These are phyloP conservation scores for Dryadula phaetusa DNA, from an alignment of 2,888 invertebrate species.

Conservation along the genomic window DNA sequence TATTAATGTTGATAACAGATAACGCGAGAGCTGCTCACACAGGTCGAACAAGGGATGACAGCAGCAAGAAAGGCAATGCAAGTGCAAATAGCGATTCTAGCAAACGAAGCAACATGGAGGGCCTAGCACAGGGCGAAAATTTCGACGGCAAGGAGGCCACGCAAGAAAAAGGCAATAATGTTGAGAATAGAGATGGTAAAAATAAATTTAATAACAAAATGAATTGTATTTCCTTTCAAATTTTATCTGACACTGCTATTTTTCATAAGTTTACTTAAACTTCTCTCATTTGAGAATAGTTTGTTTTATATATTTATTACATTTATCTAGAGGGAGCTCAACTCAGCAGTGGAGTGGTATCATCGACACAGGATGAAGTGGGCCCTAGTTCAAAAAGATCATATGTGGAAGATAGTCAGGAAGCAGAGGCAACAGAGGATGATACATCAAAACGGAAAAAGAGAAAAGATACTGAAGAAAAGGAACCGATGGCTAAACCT, in stretches of 20 bases:
- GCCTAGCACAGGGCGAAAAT: slow-evolving; percentile 78
- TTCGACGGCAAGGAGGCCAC: slow-evolving; percentile 73
- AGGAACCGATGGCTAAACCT: slow-evolving; percentile 83
- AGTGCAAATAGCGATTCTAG: slow-evolving; percentile 65
- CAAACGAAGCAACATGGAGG: slow-evolving; percentile 76
- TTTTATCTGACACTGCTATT: background rate
- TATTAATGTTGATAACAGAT: slow-evolving; percentile 59
- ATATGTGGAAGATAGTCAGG: slow-evolving; percentile 81
- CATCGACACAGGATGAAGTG: slow-evolving; percentile 72
- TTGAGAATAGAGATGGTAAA: slow-evolving; percentile 68
- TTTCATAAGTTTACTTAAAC: background rate
- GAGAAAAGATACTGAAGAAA: slow-evolving; percentile 88
- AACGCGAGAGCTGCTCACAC: slow-evolving; percentile 70
- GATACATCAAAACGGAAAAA: slow-evolving; percentile 89
- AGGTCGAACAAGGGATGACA: slow-evolving; percentile 78
- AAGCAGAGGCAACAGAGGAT: slow-evolving; percentile 83
- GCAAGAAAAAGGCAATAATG: slow-evolving; percentile 65
- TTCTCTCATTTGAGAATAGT: background rate
- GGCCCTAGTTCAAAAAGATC: slow-evolving; percentile 57
- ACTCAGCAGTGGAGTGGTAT: slow-evolving; percentile 71
- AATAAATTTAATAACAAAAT: slow-evolving; percentile 5
- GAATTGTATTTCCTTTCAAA: slow-evolving; percentile 9
- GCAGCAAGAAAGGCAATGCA: slow-evolving; percentile 75
- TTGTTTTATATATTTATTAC: background rate
- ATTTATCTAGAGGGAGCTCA: slow-evolving; percentile 52